Conservation (phyloP, 2,797 vertebrate species). For the Parauchenoglanis ngamensis region DNA sequence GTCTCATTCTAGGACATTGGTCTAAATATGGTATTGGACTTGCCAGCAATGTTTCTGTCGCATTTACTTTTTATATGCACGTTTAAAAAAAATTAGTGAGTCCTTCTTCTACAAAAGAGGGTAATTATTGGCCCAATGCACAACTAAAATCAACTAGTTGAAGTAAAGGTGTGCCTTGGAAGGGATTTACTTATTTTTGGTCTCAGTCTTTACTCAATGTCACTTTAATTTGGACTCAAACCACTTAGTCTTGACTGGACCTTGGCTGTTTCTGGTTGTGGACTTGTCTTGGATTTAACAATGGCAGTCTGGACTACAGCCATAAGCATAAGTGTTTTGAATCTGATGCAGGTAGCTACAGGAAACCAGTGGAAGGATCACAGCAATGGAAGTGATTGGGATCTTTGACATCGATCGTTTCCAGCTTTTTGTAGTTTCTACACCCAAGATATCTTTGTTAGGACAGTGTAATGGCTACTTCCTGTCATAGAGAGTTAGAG, state of each 20-base stretch:
- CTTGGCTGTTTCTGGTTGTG: not conserved
- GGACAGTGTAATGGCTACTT: not conserved
- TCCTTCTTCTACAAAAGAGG: not conserved
- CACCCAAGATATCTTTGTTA: too few relatives aligned
- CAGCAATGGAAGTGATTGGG: not conserved
- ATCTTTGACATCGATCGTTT: too few relatives aligned
- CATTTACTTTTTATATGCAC: not conserved
- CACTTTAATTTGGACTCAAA: not conserved
- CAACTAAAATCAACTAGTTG: not conserved
- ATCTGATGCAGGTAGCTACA: not conserved
- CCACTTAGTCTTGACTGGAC: not conserved
- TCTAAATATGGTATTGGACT: not conserved
- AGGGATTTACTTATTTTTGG: not conserved
- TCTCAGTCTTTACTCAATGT: not conserved
- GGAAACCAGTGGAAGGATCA: not conserved
- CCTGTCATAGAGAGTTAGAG: not conserved
- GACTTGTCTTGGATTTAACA: not conserved
- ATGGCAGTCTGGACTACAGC: not conserved
- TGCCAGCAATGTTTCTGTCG: not conserved
- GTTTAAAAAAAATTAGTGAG: not conserved
- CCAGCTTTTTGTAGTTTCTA: not conserved
- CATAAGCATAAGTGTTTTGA: not conserved
- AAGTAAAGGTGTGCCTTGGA: not conserved
- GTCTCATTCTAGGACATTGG: not conserved
- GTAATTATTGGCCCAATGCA: not conserved